Evolutionary conservation across 2,888 invertebrate genomes (phyloP), one percentile per base, ranked within the genome.

Genomic region (Drosophila multiciliata): DNA sequence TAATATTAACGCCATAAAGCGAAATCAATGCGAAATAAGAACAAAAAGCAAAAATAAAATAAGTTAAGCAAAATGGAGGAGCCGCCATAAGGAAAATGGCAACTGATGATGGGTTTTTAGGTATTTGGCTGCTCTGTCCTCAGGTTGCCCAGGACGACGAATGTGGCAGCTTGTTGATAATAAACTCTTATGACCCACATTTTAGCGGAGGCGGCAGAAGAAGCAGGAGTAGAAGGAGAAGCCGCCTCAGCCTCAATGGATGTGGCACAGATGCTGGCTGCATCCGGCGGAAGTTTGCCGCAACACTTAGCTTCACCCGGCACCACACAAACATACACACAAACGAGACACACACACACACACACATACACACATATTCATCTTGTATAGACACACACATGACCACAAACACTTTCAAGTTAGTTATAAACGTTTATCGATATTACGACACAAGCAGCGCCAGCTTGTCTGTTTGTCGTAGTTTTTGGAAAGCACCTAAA

Each of bases 101-200:
- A 79, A 60, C 71, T 73, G 75, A 63, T 68, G 70, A 69, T 70
- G 53, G 69, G 42, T 67, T 42, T n/a, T 53, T 60, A 35, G 48
- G 53, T 68, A 20, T 32, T 57, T 57, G 57, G n/a, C 64, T 52
- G 12, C 8, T 8, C 48, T 57, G 69, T 76, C 81, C 78, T 81
- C 79, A 84, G 83, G 87, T 74, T 87, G 87, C 70, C 66, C 75
- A 73, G 66, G 71, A 80, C 59, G 55, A 66, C 75, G 89, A 87
- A 84, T 89, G 87, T 87, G 87, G 83, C 84, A 89, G 89, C 89
- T 87, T 90, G 80, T 82, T 88, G 86, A 80, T 90, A 89, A 86
- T 86, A 86, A 86, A 86, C 90, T 87, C 86, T 75, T 86, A 81
- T 90, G 86, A 88, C 90, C 86, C 88, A 90, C 72, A 86, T 86